A percentile compares a stretch with the other conserved stretches of the same genome.
Conservation (phyloP, 2,797 vertebrate species). For the Sebastes vulpes region DNA sequence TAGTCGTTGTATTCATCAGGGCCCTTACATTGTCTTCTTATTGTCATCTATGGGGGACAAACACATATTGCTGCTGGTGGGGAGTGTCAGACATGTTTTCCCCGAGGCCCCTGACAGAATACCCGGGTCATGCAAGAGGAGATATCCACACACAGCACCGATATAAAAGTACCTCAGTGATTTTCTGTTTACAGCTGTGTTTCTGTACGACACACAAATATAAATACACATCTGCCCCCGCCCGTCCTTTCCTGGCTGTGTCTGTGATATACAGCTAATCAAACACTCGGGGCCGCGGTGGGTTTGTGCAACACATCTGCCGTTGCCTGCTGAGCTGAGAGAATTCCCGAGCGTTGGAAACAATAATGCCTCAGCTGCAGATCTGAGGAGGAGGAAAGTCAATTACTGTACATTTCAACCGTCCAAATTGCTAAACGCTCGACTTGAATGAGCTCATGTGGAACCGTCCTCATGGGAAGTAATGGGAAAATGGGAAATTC, state of each 20-base stretch:
- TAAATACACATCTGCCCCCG: not conserved
- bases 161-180: not conserved
- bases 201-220: conserved; percentile 1
- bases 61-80: not conserved
- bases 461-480: not conserved
- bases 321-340: conserved; percentile 9
- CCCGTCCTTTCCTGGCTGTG: not conserved
- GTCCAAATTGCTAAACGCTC: conserved; percentile 12
- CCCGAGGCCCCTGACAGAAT: not conserved
- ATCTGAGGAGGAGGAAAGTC: conserved; percentile 36
- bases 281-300: conserved; percentile 16
- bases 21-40: too few species aligned
- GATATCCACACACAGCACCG: not conserved
- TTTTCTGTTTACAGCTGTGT: conserved; percentile 25
- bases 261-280: conserved; percentile 20
- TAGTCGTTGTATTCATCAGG: too few species aligned
- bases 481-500: conserved; percentile 23
- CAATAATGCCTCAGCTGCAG: conserved; percentile 44
- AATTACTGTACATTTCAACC: conserved; percentile 41
- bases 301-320: conserved; percentile 40
- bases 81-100: not conserved
- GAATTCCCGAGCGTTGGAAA: conserved; percentile 1
- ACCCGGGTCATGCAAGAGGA: conserved; percentile 7
- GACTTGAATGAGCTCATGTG: conserved; percentile 21
- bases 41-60: too few species aligned